Conservation (phyloP, 2,797 vertebrate species). For the Squalus acanthias region DNA sequence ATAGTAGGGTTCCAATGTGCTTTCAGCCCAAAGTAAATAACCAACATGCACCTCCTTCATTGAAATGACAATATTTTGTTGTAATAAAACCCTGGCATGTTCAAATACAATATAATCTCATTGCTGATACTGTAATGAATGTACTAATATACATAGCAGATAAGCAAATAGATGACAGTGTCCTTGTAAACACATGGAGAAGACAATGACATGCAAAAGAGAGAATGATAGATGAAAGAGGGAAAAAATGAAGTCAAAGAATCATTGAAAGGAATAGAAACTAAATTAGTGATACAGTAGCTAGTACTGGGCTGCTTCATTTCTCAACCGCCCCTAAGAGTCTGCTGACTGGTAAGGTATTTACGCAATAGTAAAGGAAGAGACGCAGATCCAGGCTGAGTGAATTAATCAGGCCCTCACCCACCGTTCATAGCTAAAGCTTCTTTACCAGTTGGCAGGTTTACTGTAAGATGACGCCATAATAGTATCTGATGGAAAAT, state of each 20-base stretch:
- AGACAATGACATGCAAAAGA: not conserved
- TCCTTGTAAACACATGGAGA: not conserved
- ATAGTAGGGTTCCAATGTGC: not conserved
- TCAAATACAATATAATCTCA: not conserved
- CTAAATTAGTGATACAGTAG: not conserved
- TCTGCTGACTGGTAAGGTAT: not conserved
- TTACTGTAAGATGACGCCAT: not conserved
- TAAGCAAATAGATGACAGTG: not conserved
- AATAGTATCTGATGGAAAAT: conserved; percentile 24
- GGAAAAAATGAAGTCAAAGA: not conserved
- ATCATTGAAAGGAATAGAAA: not conserved
- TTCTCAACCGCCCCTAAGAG: not conserved
- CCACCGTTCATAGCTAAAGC: not conserved
- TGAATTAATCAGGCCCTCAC: conserved; percentile 9
- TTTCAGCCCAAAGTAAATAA: not conserved
- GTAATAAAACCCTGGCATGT: not conserved
- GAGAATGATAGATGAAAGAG: not conserved
- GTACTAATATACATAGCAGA: not conserved
- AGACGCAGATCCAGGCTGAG: not conserved
- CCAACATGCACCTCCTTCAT: not conserved
- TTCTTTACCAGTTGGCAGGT: not conserved
- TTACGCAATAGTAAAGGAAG: not conserved
- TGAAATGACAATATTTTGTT: not conserved
- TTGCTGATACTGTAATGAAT: not conserved
- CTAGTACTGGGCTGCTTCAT: no score